phyloP scores from a whole-genome alignment of 2,113 vertebrate genomes.

The Dromiciops gliroides region DNA sequence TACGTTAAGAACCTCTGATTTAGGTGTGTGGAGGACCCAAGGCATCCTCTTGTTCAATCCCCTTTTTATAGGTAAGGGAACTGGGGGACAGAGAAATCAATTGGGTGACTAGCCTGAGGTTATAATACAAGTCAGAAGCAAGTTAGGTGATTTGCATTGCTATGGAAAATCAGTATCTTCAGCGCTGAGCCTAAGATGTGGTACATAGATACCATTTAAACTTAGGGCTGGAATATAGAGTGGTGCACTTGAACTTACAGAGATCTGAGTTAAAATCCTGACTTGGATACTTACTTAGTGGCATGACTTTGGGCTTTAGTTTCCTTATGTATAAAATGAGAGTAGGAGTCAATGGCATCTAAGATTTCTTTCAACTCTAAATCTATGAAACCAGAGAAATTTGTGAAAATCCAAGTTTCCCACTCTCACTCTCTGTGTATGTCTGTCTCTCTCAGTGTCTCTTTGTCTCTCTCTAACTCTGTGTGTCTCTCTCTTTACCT shows the following conservation, averaged over 20 bases:
- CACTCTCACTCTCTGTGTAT: background rate
- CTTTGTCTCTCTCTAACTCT: too few species aligned
- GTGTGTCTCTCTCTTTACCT: too few species aligned
- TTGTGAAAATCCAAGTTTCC: background rate
- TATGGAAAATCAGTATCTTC: background rate
- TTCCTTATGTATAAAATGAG: background rate
- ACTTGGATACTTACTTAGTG: background rate
- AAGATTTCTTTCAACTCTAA: background rate
- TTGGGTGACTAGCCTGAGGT: too few species aligned
- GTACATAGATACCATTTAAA: background rate
- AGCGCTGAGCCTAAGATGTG: background rate
- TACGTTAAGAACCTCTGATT: too few species aligned
- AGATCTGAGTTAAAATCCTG: background rate
- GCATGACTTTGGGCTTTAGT: background rate
- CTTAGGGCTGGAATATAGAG: background rate
- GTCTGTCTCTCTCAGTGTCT: too few species aligned
- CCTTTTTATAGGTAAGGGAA: background rate
- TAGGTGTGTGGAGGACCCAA: background rate
- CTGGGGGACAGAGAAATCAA: background rate
- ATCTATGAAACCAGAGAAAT: background rate
- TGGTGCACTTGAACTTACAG: background rate
- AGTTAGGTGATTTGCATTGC: background rate
- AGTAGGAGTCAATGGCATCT: background rate
- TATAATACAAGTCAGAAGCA: background rate
- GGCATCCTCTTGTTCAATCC: background rate